Conservation (phyloP, 2,888 invertebrate species). For the Antitype chi region DNA sequence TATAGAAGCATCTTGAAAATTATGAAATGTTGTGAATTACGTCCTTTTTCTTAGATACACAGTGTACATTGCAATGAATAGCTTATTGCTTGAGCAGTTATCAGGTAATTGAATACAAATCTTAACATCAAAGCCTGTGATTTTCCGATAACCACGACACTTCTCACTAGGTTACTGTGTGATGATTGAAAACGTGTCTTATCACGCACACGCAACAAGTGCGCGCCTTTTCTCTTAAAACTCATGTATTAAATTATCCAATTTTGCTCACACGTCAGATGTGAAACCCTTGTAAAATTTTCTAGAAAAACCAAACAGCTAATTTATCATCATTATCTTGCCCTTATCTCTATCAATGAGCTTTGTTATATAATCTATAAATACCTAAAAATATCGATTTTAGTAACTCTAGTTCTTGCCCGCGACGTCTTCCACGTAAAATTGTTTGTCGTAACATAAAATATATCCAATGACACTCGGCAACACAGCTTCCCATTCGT, state of each 20-base stretch:
- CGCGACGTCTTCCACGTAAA: neutral
- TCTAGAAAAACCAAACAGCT: neutral
- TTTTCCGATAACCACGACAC: constrained; percentile 78
- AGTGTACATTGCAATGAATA: constrained; percentile 15
- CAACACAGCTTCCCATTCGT: neutral
- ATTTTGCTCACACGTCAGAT: constrained; percentile 16
- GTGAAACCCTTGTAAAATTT: neutral
- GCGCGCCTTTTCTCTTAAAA: constrained; percentile 73
- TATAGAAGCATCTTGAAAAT: neutral
- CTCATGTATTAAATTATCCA: constrained; percentile 68
- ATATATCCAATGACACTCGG: neutral
- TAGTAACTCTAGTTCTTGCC: neutral
- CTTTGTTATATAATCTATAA: neutral
- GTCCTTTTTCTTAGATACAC: neutral
- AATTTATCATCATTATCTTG: neutral
- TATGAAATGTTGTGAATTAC: neutral
- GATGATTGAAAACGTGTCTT: constrained; percentile 90
- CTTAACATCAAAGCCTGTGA: constrained; percentile 56
- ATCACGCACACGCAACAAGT: constrained; percentile 78
- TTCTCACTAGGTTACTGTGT: constrained; percentile 78
- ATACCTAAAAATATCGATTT: neutral
- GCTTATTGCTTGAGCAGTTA: constrained; percentile 25
- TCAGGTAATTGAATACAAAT: constrained; percentile 59
- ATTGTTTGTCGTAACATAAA: too few species aligned
- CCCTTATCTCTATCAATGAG: too few species aligned